Base-by-base conservation (phyloP, 1,140 invertebrate species). In the Drosophila mayri region DNA sequence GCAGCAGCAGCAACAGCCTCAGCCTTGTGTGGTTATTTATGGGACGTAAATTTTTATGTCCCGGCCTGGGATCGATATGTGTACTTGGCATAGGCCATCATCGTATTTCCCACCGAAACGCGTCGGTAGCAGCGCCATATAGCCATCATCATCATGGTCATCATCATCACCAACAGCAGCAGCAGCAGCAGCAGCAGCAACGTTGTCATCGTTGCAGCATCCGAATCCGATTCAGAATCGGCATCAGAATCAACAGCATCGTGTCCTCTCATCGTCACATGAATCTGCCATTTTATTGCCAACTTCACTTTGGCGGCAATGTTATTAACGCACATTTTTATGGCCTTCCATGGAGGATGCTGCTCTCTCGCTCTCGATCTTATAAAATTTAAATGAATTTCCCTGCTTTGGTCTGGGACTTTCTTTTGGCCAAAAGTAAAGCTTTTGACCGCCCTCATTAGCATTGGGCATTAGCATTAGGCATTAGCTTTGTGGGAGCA, bases 211-310 rank as follows among this genome's bases (percentile, higher is more conserved):
- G 77, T 79, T n/a, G n/a, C 9, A 43, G n/a, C 10, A 43, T 43
- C 41, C n/a, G 18, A 20, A 22, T 37, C 47, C 10, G 41, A 41
- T 7, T 25, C 59, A 40, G 49, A 35, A 28, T 50, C 64, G 38
- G 64, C 44, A 44, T 70, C 79, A 20, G 32, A 49, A 18, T 40
- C 37, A 32, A 20, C 28, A 30, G 40, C 64, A 54, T 54, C 60
- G 38, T 52, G 38, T 52, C 73, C 68, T 81, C 82, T 50, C 78
- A 70, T 83, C 86, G 78, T 85, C 85, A 73, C 90, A 91, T 91
- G 88, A 91, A 91, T 91, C 83, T 88, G 88, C 88, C 88, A 91
- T 84, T 91, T 91, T 91, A 91, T 91, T 76, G 81, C 72, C 88
- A 88, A 82, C 72, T 80, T 85, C 57, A 88, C 88, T 91, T 91